A percentile compares a stretch with the other conserved stretches of the same genome.
Conservation (phyloP, 1,140 invertebrate genomes). For the Sycophila sp. region DNA sequence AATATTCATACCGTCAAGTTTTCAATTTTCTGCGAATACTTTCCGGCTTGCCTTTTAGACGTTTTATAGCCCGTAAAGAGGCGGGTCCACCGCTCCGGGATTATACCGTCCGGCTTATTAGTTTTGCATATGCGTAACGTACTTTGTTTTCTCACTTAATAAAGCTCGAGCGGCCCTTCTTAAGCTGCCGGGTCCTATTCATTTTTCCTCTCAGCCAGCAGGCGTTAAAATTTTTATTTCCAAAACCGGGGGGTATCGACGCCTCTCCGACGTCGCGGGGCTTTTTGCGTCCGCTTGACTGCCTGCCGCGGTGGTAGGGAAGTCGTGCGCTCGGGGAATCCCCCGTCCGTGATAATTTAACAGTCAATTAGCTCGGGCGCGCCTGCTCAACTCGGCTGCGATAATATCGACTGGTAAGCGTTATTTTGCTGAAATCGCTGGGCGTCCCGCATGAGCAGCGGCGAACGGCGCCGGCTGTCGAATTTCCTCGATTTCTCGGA, state of each 20-base stretch:
- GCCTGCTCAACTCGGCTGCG: constrained; percentile 54
- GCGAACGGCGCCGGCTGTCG: constrained; percentile 38
- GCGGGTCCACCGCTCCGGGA: constrained; percentile 44
- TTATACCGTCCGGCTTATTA: constrained; percentile 57
- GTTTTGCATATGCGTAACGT: constrained; percentile 49
- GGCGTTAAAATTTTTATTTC: constrained; percentile 24
- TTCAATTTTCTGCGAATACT: constrained; percentile 64
- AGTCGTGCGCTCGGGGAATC: constrained; percentile 41
- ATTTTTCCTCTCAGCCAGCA: background rate
- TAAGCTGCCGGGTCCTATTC: constrained; percentile 43
- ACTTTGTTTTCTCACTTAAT: constrained; percentile 52
- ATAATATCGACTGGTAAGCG: constrained; percentile 63
- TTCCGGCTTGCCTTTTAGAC: constrained; percentile 57
- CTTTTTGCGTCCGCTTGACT: background rate
- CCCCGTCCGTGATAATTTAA: constrained; percentile 59
- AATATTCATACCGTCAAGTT: constrained; percentile 62
- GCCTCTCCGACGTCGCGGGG: background rate
- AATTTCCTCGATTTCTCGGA: constrained; percentile 45
- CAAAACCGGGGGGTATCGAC: constrained; percentile 4
- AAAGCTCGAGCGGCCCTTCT: constrained; percentile 42
- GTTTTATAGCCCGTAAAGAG: constrained; percentile 61
- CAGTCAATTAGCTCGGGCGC: constrained; percentile 60
- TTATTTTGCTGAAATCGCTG: constrained; percentile 64
- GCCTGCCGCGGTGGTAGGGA: background rate
- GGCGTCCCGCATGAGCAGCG: constrained; percentile 15